Percentiles rank a stretch among this genome's conserved stretches.
These are phyloP conservation scores for Keiferia lycopersicella DNA, from an alignment of 2,888 invertebrate species.

Conservation along the genomic window DNA sequence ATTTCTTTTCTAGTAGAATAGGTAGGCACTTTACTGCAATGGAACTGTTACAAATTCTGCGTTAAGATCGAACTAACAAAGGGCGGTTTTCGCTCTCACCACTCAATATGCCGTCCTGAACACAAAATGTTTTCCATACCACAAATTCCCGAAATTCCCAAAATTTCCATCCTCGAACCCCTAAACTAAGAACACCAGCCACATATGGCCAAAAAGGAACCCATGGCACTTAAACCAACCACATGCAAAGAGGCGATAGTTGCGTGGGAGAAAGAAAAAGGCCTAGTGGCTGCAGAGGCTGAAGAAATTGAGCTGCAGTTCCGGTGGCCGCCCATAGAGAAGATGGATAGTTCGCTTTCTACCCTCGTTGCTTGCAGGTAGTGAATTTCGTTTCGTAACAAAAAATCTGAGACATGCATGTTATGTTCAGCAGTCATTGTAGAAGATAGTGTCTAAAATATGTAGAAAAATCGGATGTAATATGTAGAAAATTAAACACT, in stretches of 20 bases:
- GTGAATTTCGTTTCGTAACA: constrained; percentile 26
- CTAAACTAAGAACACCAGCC: not conserved
- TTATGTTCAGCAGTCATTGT: too few relatives aligned
- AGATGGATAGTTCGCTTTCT: constrained; percentile 93
- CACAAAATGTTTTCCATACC: not conserved
- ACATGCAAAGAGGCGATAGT: constrained; percentile 92
- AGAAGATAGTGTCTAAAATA: too few relatives aligned
- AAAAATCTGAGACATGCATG: not conserved
- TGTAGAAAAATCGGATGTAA: too few relatives aligned
- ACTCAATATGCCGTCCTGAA: not conserved
- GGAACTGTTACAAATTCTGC: too few relatives aligned
- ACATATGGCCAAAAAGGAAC: not conserved
- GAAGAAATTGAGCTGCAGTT: constrained; percentile 90
- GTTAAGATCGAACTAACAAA: not conserved
- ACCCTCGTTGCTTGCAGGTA: constrained; percentile 71
- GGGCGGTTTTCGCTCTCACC: not conserved
- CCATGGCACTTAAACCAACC: constrained; percentile 62
- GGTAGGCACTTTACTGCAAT: not conserved
- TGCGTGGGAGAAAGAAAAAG: constrained; percentile 90
- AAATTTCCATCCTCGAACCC: not conserved
- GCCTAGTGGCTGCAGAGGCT: constrained; percentile 84
- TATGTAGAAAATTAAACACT: too few relatives aligned
- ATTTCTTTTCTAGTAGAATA: too few relatives aligned
- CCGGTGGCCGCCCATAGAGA: constrained; percentile 96
- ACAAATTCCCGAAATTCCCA: too few relatives aligned